A percentile compares a stretch with the other conserved stretches of the same genome.
These are phyloP conservation scores for Poliocrania exsul DNA, from an alignment of 2,797 vertebrate species.

Conservation along the genomic window DNA sequence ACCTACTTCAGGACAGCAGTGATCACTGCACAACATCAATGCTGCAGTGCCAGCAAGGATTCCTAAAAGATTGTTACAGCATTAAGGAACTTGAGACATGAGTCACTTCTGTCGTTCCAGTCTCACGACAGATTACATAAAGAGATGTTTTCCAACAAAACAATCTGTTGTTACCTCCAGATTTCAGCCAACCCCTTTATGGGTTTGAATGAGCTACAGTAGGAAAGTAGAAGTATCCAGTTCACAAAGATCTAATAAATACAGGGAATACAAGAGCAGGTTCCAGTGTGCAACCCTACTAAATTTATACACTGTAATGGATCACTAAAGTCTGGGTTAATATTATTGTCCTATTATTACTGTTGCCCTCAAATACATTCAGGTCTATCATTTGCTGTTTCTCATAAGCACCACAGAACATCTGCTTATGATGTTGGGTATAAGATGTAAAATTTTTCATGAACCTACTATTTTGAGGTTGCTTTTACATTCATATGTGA, in stretches of 20 bases:
- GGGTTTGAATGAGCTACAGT: background rate
- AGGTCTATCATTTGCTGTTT: background rate
- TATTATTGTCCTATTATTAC: background rate
- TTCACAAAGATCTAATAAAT: background rate
- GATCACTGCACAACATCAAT: accelerated
- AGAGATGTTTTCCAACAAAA: constrained; percentile 2
- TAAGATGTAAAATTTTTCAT: background rate
- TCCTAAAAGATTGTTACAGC: accelerated
- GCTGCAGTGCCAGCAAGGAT: background rate
- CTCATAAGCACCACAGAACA: background rate
- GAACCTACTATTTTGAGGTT: background rate
- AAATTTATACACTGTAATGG: background rate
- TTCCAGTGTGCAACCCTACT: background rate
- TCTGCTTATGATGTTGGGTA: background rate
- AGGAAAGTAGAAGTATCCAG: background rate
- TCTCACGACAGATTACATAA: background rate
- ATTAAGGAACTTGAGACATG: background rate
- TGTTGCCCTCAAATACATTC: background rate
- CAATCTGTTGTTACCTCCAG: background rate
- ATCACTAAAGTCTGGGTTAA: background rate
- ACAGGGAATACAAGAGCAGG: background rate
- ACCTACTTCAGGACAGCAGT: background rate
- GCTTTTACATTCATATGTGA: background rate
- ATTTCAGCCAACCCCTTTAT: background rate
- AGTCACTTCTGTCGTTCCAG: background rate